Evolutionary conservation across 2,888 invertebrate genomes (phyloP), one percentile per base, ranked within the genome.

Genomic region (Argyresthia goedartella): DNA sequence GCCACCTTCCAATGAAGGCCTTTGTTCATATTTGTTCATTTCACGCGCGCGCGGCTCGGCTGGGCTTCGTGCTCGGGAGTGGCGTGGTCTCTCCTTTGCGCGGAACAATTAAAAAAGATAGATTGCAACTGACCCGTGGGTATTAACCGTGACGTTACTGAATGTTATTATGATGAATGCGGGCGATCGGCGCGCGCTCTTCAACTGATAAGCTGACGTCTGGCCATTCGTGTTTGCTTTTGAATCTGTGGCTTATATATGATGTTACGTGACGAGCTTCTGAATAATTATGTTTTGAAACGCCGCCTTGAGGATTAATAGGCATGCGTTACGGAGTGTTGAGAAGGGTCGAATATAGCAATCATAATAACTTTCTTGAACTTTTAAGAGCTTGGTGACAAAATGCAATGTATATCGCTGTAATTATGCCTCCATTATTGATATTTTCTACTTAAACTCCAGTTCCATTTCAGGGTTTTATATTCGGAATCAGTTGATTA

Each of bases 21-120:
- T 42, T 51, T 51, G 51, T 51, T 51, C 51, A 46, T 51, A 51
- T 51, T 45, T 51, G 74, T 69, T 73, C 69, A 75, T 73, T 77
- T 75, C 76, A 77, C 76, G 80, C 76, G 77, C 75, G 71, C 76
- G 69, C 76, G 76, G 73, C 67, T 71, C 60, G 62, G 65, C 69
- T 74, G 71, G 70, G 71, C 72, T 69, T 73, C 66, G 71, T 71
- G 71, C 65, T 74, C 72, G 76, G 69, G 74, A 74, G 67, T 66
- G 60, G 71, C 68, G 67, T 70, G 74, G 66, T 69, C 67, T 69
- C 77, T 77, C 62, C 81, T 79, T 75, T 76, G 74, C 70, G 71
- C 73, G 66, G 67, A 65, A 81, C 78, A 84, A 85, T 85, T 85
- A 85, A 79, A 82, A 81, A 81, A 84, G 81, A 84, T 81, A 75